Base-by-base conservation (phyloP, 2,113 vertebrate species). In the Glareola pratincola region DNA sequence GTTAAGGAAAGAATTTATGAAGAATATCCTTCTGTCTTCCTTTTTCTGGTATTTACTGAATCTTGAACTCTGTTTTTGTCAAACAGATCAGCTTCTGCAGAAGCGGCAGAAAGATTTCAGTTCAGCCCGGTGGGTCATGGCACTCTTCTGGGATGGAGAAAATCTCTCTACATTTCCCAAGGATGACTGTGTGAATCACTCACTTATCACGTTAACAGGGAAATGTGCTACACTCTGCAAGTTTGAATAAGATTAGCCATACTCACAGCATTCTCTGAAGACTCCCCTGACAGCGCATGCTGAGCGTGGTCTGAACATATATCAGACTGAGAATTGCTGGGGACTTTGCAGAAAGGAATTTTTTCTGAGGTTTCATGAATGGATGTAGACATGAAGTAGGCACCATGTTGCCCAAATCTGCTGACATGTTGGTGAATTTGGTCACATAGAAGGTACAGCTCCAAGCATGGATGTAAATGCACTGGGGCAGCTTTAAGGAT, bases 211-310 rank as follows among this genome's bases (percentile, higher is more conserved):
- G 8, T 47, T 36, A 32, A 59, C 19, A 32, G 36, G 36, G 37
- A 64, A 63, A 69, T 6, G 17, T 20, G 37, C 43, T 50, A 76
- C 53, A n/a, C 0, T 10, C 45, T 67, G 23, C 30, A 73, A 45
- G 20, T 56, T 45, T 54, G 39, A 80, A 27, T 45, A 56, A 75
- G 41, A 62, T 37, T 30, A 67, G 47, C 27, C 27, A 37, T 2
- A 37, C 53, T 48, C 36, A 36, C 11, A 82, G 43, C n/a, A 47
- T 47, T 53, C 27, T 45, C 13, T 22, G 48, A 45, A 45, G 36
- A 23, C 24, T 24, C 20, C 11, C 24, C 23, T 0, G 2, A 37
- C 2, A 51, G 56, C 1, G 1, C 20, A 9, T 32, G 20, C 27
- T 56, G 23, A n/a, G 21, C 34, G 63, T 10, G 27, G 16, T 63